Base-by-base conservation (phyloP, 1,140 invertebrate species). In the Hydropsyche tenuis region DNA sequence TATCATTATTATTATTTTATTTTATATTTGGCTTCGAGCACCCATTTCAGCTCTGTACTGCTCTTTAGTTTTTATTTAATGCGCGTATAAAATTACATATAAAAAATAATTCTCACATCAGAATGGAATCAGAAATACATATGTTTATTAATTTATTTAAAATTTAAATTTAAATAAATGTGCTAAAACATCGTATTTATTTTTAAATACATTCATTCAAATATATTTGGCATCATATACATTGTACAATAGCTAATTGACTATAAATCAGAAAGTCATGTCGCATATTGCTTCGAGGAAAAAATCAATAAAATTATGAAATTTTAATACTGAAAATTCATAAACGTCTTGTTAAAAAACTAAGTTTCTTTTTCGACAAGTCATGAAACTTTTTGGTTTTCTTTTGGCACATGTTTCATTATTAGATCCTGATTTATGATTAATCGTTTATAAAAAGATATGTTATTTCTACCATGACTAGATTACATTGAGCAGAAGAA, bases 391-490 rank as follows among this genome's bases (percentile, higher is more conserved):
- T 60, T 60, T 25, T 23, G 9, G 9, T 25, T 65, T 65, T 74
- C 20, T 14, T 75, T 76, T 77, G 75, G 75, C 75, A 77, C 75
- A 72, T 27, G 72, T 42, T 74, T 63, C 56, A 68, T 73, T 71
- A 65, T 71, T 27, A 71, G 51, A 64, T 71, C 9, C 37, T 46
- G 51, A 46, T 64, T 70, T 62, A 75, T 51, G 30, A 16, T 68
- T 68, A 46, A 46, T 45, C 65, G 20, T 23, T 25, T 53, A 53
- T 65, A 65, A 73, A 76, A 73, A 43, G 76, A 77, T 77, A 77
- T 77, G 76, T 77, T 77, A 77, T 72, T 69, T 70, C 76, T 77
- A 77, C 76, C 76, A 71, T 77, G 76, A 77, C 76, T 77, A 77
- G 76, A 77, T 77, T 73, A 70, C 63, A 69, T 77, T 77, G 76